Conservation (phyloP, 2,888 invertebrate species). For the Cheilosia variabilis region DNA sequence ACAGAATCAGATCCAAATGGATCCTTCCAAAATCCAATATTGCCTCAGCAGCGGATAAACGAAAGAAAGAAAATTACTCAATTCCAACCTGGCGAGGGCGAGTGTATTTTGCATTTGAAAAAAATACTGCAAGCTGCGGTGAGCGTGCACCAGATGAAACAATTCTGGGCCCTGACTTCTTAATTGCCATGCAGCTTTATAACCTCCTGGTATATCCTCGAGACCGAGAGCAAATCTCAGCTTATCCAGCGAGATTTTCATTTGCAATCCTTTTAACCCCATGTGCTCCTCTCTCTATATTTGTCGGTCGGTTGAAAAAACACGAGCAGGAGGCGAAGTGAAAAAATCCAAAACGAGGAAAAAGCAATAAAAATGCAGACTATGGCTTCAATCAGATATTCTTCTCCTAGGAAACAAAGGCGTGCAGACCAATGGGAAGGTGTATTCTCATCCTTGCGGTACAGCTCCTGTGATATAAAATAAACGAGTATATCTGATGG, state of each 20-base stretch:
- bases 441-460: conserved; percentile 36
- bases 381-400: conserved; percentile 63
- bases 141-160: conserved; percentile 29
- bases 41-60: conserved; percentile 1
- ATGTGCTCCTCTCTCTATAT: not conserved
- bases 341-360: conserved; percentile 12
- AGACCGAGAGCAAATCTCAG: conserved; percentile 60
- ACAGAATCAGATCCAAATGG: conserved; percentile 20
- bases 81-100: conserved; percentile 14
- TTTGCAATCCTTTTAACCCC: conserved; percentile 64
- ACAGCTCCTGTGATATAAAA: not conserved
- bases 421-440: conserved; percentile 26
- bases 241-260: conserved; percentile 69
- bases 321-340: conserved; percentile 13
- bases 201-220: conserved; percentile 1
- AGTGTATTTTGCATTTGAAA: conserved; percentile 20
- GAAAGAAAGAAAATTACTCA: conserved; percentile 18
- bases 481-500: not conserved
- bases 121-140: conserved; percentile 7
- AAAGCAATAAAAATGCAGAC: conserved; percentile 60
- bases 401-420: conserved; percentile 41
- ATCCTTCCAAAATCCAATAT: conserved; percentile 29
- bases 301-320: conserved; percentile 8
- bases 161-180: conserved; percentile 64
- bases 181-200: conserved; percentile 59